Conservation (phyloP, 2,888 invertebrate genomes). For the Pteria penguin region DNA sequence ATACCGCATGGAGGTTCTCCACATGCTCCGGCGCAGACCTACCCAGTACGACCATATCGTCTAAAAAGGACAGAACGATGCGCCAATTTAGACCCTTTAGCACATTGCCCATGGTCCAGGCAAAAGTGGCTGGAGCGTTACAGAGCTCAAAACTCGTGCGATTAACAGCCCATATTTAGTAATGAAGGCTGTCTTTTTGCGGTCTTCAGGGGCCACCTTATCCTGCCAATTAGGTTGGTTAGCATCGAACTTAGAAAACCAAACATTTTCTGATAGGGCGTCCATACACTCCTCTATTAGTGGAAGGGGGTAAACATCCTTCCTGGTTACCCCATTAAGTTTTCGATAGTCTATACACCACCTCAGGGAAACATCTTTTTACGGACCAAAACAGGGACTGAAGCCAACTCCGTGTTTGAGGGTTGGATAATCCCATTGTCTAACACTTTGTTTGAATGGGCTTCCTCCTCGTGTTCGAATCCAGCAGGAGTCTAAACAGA, state of each 20-base stretch:
- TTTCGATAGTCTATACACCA: constrained; percentile 48
- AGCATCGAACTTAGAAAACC: constrained; percentile 23
- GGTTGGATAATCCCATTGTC: constrained; percentile 36
- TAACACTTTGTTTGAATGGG: constrained; percentile 38
- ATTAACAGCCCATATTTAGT: constrained; percentile 39
- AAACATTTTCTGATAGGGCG: constrained; percentile 28
- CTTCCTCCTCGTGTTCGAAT: constrained; percentile 44
- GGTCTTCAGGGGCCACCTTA: constrained; percentile 4
- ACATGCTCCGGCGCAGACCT: constrained; percentile 17
- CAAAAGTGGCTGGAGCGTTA: constrained; percentile 40
- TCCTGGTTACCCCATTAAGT: constrained; percentile 37
- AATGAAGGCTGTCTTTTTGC: constrained; percentile 43
- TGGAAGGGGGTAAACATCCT: constrained; percentile 39
- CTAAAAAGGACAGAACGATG: constrained; percentile 31
- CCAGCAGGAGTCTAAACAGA: constrained; percentile 37
- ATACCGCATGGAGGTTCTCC: constrained; percentile 9
- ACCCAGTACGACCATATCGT: constrained; percentile 36
- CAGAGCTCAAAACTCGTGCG: constrained; percentile 45
- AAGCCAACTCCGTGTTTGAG: constrained; percentile 42
- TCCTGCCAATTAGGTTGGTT: constrained; percentile 17
- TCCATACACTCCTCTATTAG: constrained; percentile 41
- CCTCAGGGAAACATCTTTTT: constrained; percentile 39
- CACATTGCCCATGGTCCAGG: constrained; percentile 23
- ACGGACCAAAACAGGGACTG: constrained; percentile 36
- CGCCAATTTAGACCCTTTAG: constrained; percentile 36